phyloP scores from a whole-genome alignment of 35 echinoderm and acorn worm genomes.

The Strongylocentrotus purpuratus region DNA sequence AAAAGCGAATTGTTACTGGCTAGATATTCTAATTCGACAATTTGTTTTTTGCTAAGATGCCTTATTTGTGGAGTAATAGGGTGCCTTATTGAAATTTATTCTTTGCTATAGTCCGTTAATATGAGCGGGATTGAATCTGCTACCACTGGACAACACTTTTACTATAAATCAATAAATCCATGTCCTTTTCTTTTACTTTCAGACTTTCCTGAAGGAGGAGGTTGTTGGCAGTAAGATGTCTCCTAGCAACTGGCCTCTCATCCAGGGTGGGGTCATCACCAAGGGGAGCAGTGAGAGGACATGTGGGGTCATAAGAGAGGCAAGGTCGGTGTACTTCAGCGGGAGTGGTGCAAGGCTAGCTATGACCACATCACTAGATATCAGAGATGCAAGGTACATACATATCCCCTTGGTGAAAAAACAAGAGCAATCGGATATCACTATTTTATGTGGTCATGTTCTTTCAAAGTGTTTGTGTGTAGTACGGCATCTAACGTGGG shows the following conservation, averaged over 20 bases:
- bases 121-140: no score
- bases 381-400: conserved; percentile 81
- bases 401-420: background rate
- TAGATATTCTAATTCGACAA: no score
- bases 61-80: no score
- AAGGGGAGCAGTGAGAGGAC: background rate
- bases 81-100: no score
- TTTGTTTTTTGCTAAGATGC: no score
- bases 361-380: conserved; percentile 78
- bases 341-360: conserved; percentile 65
- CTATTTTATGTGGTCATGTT: no score
- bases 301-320: conserved; percentile 58
- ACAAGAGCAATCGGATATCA: background rate
- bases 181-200: background rate
- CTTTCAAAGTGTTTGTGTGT: background rate
- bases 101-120: no score
- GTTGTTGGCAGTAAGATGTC: conserved; percentile 53
- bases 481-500: background rate
- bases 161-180: no score
- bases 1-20: no score
- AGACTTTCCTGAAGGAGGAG: conserved; percentile 83
- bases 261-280: conserved; percentile 74
- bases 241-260: conserved; percentile 57
- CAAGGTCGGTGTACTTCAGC: conserved; percentile 79
- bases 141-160: no score